A percentile compares a stretch with the other conserved stretches of the same genome.
phyloP scores from a whole-genome alignment of 2,888 invertebrate genomes.

The Microctonus aethiopoides region DNA sequence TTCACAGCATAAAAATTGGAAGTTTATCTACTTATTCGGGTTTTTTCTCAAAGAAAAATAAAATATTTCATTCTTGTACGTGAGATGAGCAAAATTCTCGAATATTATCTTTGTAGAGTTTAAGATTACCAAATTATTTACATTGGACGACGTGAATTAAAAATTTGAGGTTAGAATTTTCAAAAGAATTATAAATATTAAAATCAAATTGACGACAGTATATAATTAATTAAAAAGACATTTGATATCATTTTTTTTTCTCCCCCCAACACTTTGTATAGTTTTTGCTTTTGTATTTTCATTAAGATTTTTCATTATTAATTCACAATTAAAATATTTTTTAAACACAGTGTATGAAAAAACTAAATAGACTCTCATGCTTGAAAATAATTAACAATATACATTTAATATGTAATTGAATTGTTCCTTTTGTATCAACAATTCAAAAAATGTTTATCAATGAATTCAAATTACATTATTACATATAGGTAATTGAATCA shows the following conservation, averaged over 20 bases:
- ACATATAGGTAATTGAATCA: constrained; percentile 35
- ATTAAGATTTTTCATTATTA: neutral
- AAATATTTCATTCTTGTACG: neutral
- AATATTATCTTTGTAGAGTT: constrained; percentile 28
- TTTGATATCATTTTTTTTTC: neutral
- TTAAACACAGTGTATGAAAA: constrained; percentile 54
- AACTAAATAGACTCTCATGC: constrained; percentile 51
- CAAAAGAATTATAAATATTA: too few species aligned
- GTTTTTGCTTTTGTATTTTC: neutral
- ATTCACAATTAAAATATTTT: constrained; percentile 54
- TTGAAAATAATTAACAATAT: constrained; percentile 45
- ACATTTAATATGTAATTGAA: neutral
- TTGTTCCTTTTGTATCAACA: neutral
- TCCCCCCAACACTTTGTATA: neutral
- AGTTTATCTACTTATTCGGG: too few species aligned
- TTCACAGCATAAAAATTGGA: neutral
- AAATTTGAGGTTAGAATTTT: neutral
- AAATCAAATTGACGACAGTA: too few species aligned
- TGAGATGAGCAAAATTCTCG: constrained; percentile 41
- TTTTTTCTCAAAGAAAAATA: constrained; percentile 20
- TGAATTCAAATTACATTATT: neutral
- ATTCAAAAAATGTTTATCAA: neutral
- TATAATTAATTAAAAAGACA: neutral
- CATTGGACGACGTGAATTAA: neutral
- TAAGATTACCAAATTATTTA: constrained; percentile 18